Base-by-base conservation (phyloP, 2,113 vertebrate species). In the Gadus chalcogrammus region DNA sequence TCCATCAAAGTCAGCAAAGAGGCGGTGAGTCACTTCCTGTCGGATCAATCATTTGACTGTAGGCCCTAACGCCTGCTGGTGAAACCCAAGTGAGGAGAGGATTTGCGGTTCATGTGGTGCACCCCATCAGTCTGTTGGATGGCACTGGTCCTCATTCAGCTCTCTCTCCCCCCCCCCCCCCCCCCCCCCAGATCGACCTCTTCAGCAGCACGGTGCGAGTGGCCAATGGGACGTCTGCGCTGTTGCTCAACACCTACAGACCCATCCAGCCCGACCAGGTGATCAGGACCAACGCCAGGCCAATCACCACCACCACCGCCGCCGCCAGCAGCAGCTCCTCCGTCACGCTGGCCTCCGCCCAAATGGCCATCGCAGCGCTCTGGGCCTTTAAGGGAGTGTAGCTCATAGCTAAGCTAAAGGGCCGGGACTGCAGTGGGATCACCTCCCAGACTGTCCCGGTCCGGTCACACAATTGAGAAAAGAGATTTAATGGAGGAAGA, bases 1-100 rank as follows among this genome's bases (percentile, higher is more conserved):
- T 5, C 90, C 0, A 80, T 93, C 59, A 73, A 72, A 88, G 74
- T 92, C 83, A 89, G 87, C 73, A 58, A 17, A 20, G 74, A 91
- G 18, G 1, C 91, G 83, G 91, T 92, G 65, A 73, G 88, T 77
- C 18, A 13, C 6, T 48, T 48, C 52, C 9, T n/a, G 8, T 53
- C 28, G 27, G 9, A 5, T 35, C 1, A 7, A 35, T 35, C 31
- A 4, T 5, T 35, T 48, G 12, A 48, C 12, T 48, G 42, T 5
- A 5, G n/a, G 4, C 2, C 15, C n/a, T 59, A 11, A n/a, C 15
- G 2, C 9, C 59, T 61, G 22, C 2, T 22, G n/a, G 15, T 15
- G 5, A 17, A 3, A 18, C 15, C 4, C 5, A 15, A 18, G 56
- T 3, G 15, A 56, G 53, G 56, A n/a, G 15, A 59, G 56, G 56